A percentile compares a stretch with the other conserved stretches of the same genome.
Conservation (phyloP, 2,888 invertebrate genomes). For the Apoda limacodes region DNA sequence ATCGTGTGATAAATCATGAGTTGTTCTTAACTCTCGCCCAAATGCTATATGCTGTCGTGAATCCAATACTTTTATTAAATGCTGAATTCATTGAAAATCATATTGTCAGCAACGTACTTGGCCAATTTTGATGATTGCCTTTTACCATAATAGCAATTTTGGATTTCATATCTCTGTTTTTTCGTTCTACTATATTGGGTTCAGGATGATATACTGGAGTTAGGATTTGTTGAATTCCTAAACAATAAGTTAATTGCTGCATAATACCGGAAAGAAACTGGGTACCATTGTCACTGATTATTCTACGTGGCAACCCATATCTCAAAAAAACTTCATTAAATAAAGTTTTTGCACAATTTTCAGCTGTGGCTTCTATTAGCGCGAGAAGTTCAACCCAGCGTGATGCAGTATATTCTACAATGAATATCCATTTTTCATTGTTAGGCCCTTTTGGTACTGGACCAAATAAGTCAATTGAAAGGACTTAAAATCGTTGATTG, state of each 20-base stretch:
- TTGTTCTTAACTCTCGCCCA: conserved; percentile 22
- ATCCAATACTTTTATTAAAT: conserved; percentile 5
- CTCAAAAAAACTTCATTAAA: conserved; percentile 11
- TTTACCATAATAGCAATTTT: conserved; percentile 22
- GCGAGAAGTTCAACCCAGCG: conserved; percentile 14
- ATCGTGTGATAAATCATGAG: conserved; percentile 26
- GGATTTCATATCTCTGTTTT: conserved; percentile 25
- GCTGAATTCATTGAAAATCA: conserved; percentile 24
- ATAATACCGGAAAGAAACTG: conserved; percentile 16
- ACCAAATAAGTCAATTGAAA: conserved; percentile 4
- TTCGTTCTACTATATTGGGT: conserved; percentile 28
- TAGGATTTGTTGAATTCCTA: conserved; percentile 13
- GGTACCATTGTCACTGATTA: conserved; percentile 15
- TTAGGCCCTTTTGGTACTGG: conserved; percentile 1
- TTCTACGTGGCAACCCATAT: conserved; percentile 13
- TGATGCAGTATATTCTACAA: conserved; percentile 13
- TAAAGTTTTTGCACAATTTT: conserved; percentile 7
- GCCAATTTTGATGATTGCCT: conserved; percentile 20
- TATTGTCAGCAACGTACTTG: conserved; percentile 17
- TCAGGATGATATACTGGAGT: conserved; percentile 28
- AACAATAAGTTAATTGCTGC: conserved; percentile 10
- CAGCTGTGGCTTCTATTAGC: conserved; percentile 8
- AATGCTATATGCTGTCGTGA: conserved; percentile 1
- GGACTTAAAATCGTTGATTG: conserved; percentile 3
- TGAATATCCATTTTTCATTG: not conserved